Evolutionary conservation across 2,113 vertebrate genomes (phyloP), one percentile per base, ranked within the genome.

Genomic region (Corythaixoides concolor): DNA sequence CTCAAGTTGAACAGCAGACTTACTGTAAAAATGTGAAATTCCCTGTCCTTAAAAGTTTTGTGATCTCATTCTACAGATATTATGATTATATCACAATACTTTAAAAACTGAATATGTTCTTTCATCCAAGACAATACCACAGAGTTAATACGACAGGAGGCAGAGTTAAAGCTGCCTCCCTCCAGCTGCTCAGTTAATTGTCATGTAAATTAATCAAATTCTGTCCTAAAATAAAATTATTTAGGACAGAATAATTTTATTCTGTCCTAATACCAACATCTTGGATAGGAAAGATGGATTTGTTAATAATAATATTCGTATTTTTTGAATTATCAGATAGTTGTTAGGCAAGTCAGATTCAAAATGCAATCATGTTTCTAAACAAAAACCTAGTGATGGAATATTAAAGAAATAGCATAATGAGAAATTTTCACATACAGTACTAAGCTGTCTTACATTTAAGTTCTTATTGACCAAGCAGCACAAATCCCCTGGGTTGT

Each of bases 391-490:
- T 41, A 41, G n/a, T 28, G 20, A 80, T 1, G 19, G 19, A 91
- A 24, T 33, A 59, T 43, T 74, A 64, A 15, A 85, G 41, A 41
- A 75, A 67, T 66, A 88, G 26, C 47, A 41, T 52, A 43, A 56
- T 3, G 26, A 88, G 39, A 78, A 24, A 35, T 62, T 67, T 60
- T 24, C 81, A 43, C 12, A 77, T 22, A 4, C 32, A 67, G n/a
- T 5, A 77, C 30, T 37, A 75, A 67, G 23, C 13, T 75, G 30
- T 93, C 98, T 98, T 95, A 99, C 99, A 90, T 98, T 97, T 45
- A 97, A 93, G 85, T 97, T 98, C 60, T 98, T 98, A 20, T 98
- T 99, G 96, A 99, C 98, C 41, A 99, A 98, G 24, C 94, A 98
- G 80, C 97, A 97, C 93, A 99, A 98, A 81, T 99, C 98, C 59